These are phyloP conservation scores for Cavia porcellus DNA, from an alignment of 2,113 vertebrate genomes.

Conservation along the genomic window DNA sequence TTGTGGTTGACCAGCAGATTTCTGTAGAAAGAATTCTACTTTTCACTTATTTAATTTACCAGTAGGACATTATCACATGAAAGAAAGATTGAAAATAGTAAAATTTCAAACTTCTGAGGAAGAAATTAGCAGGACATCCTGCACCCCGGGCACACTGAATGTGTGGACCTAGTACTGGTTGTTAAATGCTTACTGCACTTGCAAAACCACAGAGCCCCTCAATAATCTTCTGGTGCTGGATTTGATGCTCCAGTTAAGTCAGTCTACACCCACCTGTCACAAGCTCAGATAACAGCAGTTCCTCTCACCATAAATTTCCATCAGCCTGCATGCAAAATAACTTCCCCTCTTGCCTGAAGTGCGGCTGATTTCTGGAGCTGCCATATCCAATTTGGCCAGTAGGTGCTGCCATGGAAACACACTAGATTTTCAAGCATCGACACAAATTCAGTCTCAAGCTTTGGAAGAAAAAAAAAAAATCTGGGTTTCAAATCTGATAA, in stretches of 20 bases:
- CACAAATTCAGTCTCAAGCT: not conserved
- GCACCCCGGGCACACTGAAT: not conserved
- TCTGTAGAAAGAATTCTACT: not conserved
- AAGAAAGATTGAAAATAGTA: not conserved
- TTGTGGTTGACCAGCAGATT: not conserved
- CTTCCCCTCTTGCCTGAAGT: not conserved
- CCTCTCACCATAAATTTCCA: not conserved
- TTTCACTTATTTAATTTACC: not conserved
- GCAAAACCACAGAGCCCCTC: not conserved
- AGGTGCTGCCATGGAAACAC: slow-evolving; percentile 64
- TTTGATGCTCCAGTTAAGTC: not conserved
- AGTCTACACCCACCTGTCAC: not conserved
- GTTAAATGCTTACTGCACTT: too few relatives aligned
- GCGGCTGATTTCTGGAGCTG: not conserved
- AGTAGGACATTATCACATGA: not conserved
- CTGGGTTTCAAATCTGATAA: slow-evolving; percentile 31
- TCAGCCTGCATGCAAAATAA: not conserved
- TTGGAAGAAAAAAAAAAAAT: slow-evolving; percentile 33
- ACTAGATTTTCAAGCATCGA: not conserved
- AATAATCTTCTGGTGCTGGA: not conserved
- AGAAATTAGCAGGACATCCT: not conserved
- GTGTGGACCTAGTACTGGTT: too few relatives aligned
- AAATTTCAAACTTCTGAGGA: not conserved
- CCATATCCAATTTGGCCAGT: slow-evolving; percentile 21
- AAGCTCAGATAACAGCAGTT: not conserved